Percentiles rank a stretch among this genome's conserved stretches.
phyloP scores from a whole-genome alignment of 1,140 invertebrate genomes.

The Drosophila navojoa region DNA sequence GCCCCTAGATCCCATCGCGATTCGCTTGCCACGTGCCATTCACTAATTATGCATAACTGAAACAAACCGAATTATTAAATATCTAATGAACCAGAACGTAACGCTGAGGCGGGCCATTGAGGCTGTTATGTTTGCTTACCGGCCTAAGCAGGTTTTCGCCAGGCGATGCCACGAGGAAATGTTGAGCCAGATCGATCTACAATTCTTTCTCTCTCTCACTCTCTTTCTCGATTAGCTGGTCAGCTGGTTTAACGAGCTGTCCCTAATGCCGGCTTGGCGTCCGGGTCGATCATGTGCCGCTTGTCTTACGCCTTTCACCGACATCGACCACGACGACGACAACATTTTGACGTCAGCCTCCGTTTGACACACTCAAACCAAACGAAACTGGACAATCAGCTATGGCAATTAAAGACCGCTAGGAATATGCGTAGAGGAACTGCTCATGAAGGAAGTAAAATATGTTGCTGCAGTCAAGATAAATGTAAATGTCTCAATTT shows the following conservation, averaged over 20 bases:
- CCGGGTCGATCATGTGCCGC: slow-evolving; percentile 20
- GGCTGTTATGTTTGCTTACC: slow-evolving; percentile 1
- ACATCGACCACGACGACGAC: neutral
- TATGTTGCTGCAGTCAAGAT: too few relatives aligned
- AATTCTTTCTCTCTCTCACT: neutral
- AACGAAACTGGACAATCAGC: slow-evolving; percentile 29
- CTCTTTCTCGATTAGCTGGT: neutral
- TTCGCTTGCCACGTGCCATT: slow-evolving; percentile 16
- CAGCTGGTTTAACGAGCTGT: slow-evolving; percentile 9
- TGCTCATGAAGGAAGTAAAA: slow-evolving; percentile 9
- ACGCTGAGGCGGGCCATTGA: slow-evolving; percentile 14
- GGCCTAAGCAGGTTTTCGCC: slow-evolving; percentile 38
- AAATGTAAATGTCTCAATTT: too few relatives aligned
- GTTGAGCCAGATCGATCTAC: neutral
- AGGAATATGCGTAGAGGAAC: neutral
- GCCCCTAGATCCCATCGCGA: neutral
- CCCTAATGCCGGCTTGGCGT: neutral
- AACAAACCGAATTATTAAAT: slow-evolving; percentile 36
- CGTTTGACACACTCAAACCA: slow-evolving; percentile 14
- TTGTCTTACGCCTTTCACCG: slow-evolving; percentile 33
- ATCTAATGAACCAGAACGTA: slow-evolving; percentile 35
- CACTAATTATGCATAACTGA: slow-evolving; percentile 24
- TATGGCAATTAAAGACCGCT: slow-evolving; percentile 11
- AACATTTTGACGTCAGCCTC: slow-evolving; percentile 26
- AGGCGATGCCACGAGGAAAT: slow-evolving; percentile 34